These are phyloP conservation scores for Hephaestus fuliginosus DNA, from an alignment of 2,797 vertebrate species.

Conservation along the genomic window DNA sequence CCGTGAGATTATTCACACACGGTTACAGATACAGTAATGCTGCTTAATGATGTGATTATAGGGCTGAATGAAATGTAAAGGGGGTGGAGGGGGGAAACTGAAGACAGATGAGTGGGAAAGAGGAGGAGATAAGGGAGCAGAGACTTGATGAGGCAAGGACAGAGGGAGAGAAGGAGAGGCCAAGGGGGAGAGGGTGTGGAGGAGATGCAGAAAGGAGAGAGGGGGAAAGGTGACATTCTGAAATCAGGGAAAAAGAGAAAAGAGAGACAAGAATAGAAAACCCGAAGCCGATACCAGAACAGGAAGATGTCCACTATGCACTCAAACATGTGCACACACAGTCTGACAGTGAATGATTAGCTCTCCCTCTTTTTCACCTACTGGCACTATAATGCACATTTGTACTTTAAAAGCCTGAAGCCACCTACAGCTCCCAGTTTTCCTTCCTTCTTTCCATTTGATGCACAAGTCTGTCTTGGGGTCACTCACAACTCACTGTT, in stretches of 20 bases:
- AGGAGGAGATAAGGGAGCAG: constrained; percentile 42
- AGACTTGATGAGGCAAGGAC: constrained; percentile 50
- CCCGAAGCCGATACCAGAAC: constrained; percentile 6
- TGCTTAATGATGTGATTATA: constrained; percentile 66
- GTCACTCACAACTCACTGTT: constrained; percentile 37
- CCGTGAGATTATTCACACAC: constrained; percentile 60
- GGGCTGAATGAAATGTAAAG: constrained; percentile 45
- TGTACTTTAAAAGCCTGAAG: constrained; percentile 12
- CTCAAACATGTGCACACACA: constrained; percentile 7
- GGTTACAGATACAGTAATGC: constrained; percentile 58
- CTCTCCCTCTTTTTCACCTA: constrained; percentile 1
- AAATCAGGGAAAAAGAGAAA: constrained; percentile 35
- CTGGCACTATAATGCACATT: background rate
- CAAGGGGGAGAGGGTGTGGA: constrained; percentile 59
- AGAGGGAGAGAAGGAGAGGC: constrained; percentile 33
- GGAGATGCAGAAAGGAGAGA: constrained; percentile 29
- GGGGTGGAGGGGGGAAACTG: background rate
- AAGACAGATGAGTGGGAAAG: constrained; percentile 18
- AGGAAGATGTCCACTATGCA: constrained; percentile 6
- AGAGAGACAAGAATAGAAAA: constrained; percentile 34
- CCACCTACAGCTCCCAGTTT: background rate
- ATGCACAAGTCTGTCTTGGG: constrained; percentile 18
- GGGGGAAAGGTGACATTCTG: constrained; percentile 35
- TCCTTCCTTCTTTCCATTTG: constrained; percentile 12
- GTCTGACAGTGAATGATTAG: constrained; percentile 11